Evolutionary conservation across 1,140 invertebrate genomes (phyloP).

Genomic region (Listronotus oregonensis): DNA sequence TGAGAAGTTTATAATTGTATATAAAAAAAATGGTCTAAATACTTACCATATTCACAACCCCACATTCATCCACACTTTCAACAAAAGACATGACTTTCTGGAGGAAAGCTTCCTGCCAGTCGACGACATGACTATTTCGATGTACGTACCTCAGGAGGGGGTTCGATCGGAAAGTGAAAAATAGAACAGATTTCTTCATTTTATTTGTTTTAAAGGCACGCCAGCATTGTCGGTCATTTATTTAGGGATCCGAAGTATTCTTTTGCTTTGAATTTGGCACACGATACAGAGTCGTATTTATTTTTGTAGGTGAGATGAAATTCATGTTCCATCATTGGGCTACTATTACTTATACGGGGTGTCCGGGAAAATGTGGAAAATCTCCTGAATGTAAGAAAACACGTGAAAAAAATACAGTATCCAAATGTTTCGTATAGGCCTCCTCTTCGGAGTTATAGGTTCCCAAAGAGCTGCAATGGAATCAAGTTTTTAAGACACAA

Average conservation of each 20-base stretch:
- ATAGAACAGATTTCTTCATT: conserved; percentile 28
- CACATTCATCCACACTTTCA: conserved; percentile 33
- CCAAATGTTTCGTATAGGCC: no score
- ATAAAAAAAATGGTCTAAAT: conserved; percentile 1
- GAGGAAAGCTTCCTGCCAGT: conserved; percentile 27
- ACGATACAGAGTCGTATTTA: conserved; percentile 17
- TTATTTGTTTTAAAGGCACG: conserved; percentile 32
- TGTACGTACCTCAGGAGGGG: conserved; percentile 25
- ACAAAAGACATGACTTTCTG: conserved; percentile 39
- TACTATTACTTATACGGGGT: no score
- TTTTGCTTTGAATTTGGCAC: conserved; percentile 4
- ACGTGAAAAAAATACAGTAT: no score
- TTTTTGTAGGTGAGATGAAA: no score
- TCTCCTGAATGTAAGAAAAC: no score
- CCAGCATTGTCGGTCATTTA: conserved; percentile 22
- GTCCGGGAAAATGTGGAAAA: no score
- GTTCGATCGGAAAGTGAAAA: conserved; percentile 26
- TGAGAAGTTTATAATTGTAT: no score
- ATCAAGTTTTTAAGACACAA: no score
- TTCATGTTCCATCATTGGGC: no score
- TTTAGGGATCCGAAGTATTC: conserved; percentile 24
- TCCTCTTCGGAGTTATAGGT: no score
- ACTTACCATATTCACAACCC: conserved; percentile 33
- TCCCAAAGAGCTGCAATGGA: no score
- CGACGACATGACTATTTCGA: conserved; percentile 23